Evolutionary conservation across 2,888 invertebrate species (phyloP), one percentile per base, ranked within the genome.

Genomic region (Formica aserva): DNA sequence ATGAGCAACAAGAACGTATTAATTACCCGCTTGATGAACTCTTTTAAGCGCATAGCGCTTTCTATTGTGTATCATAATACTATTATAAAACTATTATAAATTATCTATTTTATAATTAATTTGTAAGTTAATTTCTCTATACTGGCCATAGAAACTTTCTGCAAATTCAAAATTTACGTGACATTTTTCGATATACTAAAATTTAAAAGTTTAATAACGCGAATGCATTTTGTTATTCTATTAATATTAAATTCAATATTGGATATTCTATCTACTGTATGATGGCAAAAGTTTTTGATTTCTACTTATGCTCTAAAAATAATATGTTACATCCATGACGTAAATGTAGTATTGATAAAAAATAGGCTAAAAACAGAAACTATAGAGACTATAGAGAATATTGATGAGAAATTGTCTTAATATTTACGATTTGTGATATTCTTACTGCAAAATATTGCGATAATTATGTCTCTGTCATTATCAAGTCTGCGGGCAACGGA

Each of bases 21-120:
- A 55, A 72, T 81, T 88, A 92, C 92, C 92, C 92, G 92, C 87
- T 88, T 80, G 75, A 81, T 84, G 92, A 92, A 92, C 92, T 92
- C 92, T 92, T 86, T 84, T 85, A 85, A 88, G 88, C 87, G 84
- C 75, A 48, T 76, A 22, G 86, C 88, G 87, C 86, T 86, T 83
- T 15, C 52, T 60, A 65, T 66, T 66, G 83, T 66, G 84, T 77
- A 65, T 66, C 9, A 13, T 84, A 55, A 67, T 74, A 35, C 9
- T n/a, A n/a, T 71, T 71, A 60, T 45, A 60, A 62, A 72, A 60
- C 13, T 62, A 80, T 78, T 8, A 26, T 62, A 45, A 83, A 22
- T 0, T 67, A 75, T 52, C 2, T 83, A 48, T 29, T 62, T 77
- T 35, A 26, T 55, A 74, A 60, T 52, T 29, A 71, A 69, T 41